phyloP scores from a whole-genome alignment of 2,888 invertebrate species.

The Isoperla grammatica region DNA sequence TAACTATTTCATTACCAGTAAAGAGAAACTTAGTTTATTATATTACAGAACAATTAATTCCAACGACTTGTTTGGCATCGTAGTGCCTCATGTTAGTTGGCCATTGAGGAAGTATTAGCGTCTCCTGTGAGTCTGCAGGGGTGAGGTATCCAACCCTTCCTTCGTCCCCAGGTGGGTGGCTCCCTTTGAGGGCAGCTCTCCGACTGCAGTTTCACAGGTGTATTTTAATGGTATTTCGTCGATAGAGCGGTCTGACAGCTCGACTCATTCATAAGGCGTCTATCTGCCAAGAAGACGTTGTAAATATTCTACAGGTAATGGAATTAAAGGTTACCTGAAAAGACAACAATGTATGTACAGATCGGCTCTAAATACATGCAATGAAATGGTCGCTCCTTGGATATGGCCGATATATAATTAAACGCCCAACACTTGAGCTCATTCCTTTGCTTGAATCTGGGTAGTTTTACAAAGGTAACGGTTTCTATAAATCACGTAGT shows the following conservation, averaged over 20 bases:
- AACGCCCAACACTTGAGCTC: too few species aligned
- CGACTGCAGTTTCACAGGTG: not conserved
- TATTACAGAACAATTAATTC: not conserved
- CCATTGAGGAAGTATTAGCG: too few species aligned
- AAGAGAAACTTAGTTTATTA: not conserved
- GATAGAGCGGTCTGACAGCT: not conserved
- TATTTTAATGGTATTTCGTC: not conserved
- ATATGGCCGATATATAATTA: too few species aligned
- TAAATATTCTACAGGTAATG: not conserved
- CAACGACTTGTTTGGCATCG: not conserved
- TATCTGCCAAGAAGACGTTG: not conserved
- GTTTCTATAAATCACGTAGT: too few species aligned
- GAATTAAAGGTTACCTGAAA: not conserved
- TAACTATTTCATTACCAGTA: not conserved
- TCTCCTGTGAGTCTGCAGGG: too few species aligned
- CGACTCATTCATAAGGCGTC: not conserved
- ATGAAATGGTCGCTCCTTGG: too few species aligned
- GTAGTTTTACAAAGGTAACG: too few species aligned
- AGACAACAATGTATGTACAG: not conserved
- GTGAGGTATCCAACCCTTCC: not conserved
- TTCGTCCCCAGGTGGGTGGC: not conserved
- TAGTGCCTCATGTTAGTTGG: not conserved
- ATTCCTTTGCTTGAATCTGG: too few species aligned
- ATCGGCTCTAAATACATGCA: not conserved
- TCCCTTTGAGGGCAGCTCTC: not conserved